Evolutionary conservation across 2,888 invertebrate genomes (phyloP).

Genomic region (Ypsolopha scabrella): DNA sequence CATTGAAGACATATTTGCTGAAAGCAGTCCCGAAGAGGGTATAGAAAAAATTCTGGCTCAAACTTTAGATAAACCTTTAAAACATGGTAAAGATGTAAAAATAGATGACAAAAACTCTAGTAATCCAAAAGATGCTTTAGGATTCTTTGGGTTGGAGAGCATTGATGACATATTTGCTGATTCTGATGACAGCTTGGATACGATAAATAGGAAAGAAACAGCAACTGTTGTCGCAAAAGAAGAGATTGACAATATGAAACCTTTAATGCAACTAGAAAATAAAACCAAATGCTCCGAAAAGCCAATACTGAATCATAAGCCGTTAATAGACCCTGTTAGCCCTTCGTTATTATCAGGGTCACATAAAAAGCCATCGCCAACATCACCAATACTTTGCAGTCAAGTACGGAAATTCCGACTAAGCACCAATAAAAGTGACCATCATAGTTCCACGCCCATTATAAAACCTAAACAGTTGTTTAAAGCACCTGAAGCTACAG

Average conservation of each 20-base stretch:
- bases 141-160: constrained; percentile 53
- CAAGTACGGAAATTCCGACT: constrained; percentile 35
- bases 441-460: constrained; percentile 24
- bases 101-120: constrained; percentile 13
- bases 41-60: constrained; percentile 9
- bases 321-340: constrained; percentile 22
- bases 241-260: constrained; percentile 3
- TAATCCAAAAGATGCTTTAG: constrained; percentile 28
- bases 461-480: constrained; percentile 13
- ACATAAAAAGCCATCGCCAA: constrained; percentile 15
- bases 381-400: constrained; percentile 47
- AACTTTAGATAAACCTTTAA: too few species aligned
- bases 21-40: constrained; percentile 33
- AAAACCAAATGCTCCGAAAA: constrained; percentile 1
- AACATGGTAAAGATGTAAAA: neutral
- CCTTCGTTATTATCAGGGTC: constrained; percentile 51
- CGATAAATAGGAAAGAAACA: constrained; percentile 12
- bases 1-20: constrained; percentile 45
- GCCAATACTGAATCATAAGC: neutral
- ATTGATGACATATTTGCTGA: constrained; percentile 61
- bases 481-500: constrained; percentile 10
- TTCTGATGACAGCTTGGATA: constrained; percentile 29
- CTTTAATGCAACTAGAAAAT: constrained; percentile 10
- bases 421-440: constrained; percentile 25
- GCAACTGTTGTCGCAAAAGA: neutral